Evolutionary conservation across 2,113 vertebrate species (phyloP).

Genomic region (Chloroceryle aenea): DNA sequence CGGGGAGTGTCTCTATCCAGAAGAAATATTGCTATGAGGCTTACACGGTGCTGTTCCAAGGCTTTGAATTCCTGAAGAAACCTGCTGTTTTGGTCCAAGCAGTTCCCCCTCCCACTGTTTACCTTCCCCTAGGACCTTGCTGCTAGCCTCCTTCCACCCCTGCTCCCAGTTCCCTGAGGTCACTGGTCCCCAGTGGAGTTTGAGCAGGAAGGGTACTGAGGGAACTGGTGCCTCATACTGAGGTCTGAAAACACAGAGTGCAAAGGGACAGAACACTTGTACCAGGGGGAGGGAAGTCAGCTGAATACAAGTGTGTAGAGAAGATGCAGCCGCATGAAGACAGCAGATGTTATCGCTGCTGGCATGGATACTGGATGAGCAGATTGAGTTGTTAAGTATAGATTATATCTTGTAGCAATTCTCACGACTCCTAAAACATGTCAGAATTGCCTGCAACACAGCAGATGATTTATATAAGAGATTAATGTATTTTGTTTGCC

Average conservation of each 20-base stretch:
- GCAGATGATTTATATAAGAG: neutral
- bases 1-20: neutral
- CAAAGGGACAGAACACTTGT: neutral
- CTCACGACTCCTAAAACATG: neutral
- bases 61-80: neutral
- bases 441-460: neutral
- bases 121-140: neutral
- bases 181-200: neutral
- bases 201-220: neutral
- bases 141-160: neutral
- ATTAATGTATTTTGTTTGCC: conserved; percentile 3
- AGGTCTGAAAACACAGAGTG: neutral
- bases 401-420: conserved; percentile 25
- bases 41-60: neutral
- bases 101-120: neutral
- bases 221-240: neutral
- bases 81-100: rapidly evolving
- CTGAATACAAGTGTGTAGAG: neutral
- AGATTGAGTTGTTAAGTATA: neutral
- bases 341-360: neutral
- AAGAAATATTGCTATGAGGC: neutral
- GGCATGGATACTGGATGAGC: neutral
- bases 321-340: neutral
- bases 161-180: rapidly evolving
- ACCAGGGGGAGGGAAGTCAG: neutral